Percentiles rank a stretch among this genome's conserved stretches.
Evolutionary conservation across 2,113 vertebrate genomes (phyloP).

Genomic region (Siphamia tubifer): DNA sequence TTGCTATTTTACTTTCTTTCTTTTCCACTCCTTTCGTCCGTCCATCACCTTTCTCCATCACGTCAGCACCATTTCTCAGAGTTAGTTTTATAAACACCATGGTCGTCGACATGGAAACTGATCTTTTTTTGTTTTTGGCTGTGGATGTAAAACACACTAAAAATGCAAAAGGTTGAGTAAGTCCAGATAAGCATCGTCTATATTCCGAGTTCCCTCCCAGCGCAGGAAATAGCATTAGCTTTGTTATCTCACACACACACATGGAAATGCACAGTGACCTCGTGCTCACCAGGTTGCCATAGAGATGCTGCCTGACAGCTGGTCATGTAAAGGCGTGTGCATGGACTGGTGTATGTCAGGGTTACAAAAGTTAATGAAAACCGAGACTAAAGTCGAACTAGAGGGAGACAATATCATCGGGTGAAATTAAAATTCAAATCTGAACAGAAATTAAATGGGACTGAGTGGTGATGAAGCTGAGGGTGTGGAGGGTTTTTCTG

Average conservation of each 20-base stretch:
- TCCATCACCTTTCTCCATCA: not conserved
- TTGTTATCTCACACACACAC: slow-evolving; percentile 38
- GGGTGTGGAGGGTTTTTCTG: too few species aligned
- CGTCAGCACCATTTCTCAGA: too few species aligned
- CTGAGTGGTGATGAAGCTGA: too few species aligned
- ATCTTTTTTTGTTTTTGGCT: not conserved
- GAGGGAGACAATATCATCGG: too few species aligned
- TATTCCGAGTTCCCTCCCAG: slow-evolving; percentile 55
- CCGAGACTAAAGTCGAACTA: too few species aligned
- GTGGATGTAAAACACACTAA: not conserved
- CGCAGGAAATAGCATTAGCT: slow-evolving; percentile 75
- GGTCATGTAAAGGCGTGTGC: not conserved
- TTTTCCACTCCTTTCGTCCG: not conserved
- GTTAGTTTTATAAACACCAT: not conserved
- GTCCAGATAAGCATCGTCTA: slow-evolving; percentile 58
- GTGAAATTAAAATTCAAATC: too few species aligned
- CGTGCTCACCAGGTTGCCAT: slow-evolving; percentile 66
- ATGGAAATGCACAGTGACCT: slow-evolving; percentile 52
- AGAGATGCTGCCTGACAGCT: slow-evolving; percentile 42
- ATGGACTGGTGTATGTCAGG: not conserved
- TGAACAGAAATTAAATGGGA: too few species aligned
- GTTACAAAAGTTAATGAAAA: too few species aligned
- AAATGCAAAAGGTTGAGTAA: slow-evolving; percentile 19
- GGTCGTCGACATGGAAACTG: not conserved
- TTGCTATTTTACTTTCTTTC: not conserved